A percentile compares a stretch with the other conserved stretches of the same genome.
phyloP scores from a whole-genome alignment of 2,113 vertebrate species.

The Himantopus leucocephalus region DNA sequence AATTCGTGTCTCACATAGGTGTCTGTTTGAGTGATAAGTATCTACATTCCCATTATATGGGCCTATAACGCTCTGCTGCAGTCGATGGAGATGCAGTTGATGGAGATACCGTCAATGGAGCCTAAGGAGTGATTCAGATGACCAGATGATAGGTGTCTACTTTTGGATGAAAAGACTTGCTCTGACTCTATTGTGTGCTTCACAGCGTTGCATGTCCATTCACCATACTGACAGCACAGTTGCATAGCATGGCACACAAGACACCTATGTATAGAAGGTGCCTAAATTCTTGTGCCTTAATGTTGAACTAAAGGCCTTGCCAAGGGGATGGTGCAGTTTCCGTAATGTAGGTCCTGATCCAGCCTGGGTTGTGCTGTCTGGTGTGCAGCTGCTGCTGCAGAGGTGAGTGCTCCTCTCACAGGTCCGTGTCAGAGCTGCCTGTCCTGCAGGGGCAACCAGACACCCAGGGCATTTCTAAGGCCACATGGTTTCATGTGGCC shows the following conservation, averaged over 20 bases:
- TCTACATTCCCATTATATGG: not conserved
- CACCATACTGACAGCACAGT: not conserved
- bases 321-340: not conserved
- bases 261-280: not conserved
- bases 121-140: not conserved
- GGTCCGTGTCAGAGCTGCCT: not conserved
- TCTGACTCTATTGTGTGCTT: not conserved
- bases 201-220: fast-evolving
- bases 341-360: not conserved
- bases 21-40: not conserved
- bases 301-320: not conserved
- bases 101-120: not conserved
- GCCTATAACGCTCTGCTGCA: not conserved
- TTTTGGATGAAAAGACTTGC: not conserved
- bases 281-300: not conserved
- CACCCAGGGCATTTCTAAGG: not conserved
- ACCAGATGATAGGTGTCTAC: not conserved
- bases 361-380: not conserved
- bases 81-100: not conserved
- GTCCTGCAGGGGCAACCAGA: not conserved
- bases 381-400: not conserved
- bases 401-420: not conserved
- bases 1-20: not conserved
- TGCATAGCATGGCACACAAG: not conserved
- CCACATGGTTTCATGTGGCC: not conserved